Evolutionary conservation across 2,113 vertebrate genomes (phyloP), one percentile per base, ranked within the genome.

Genomic region (Puma concolor): DNA sequence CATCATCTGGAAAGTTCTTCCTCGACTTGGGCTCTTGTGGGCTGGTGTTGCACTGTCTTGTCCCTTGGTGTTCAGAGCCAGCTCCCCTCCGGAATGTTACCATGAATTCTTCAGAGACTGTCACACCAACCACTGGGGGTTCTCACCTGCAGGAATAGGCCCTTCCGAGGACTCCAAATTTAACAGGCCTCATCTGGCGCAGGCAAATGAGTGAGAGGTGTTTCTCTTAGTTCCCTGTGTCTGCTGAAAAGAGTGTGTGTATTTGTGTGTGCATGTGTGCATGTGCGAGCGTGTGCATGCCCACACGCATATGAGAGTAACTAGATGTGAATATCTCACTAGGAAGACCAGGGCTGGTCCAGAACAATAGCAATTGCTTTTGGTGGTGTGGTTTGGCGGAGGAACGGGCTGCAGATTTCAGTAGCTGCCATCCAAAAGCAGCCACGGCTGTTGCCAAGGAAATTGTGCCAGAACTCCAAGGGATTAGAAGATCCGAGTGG

Each of bases 301-400:
- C 19, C 44, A 10, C 7, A 4, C 0, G 3, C 2, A 1, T 0
- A 0, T 41, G 63, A 82, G 60, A 9, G 13, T 63, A 17, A 1
- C 10, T 38, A 27, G 8, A 77, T 89, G 63, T 44, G 57, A 6
- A 16, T 21, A 21, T n/a, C 33, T 38, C 27, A 21, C 63, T 82
- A n/a, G 64, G 44, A 77, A 64, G 72, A 48, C 29, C 23, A 54
- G 85, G 52, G 2, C 19, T 50, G 44, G 19, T 19, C 44, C 7
- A 3, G 14, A 86, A 17, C 25, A 38, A 13, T 10, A 60, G 25
- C 31, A 2, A 0, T 4, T 4, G 9, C 86, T 80, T 44, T 36
- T 12, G 38, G 29, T 29, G 50, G 41, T 25, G 5, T 16, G 64
- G 7, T 41, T 79, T 60, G 48, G 48, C 0, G 2, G 67, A 69